Percentiles rank a stretch among this genome's conserved stretches.
Evolutionary conservation across 2,113 vertebrate genomes (phyloP).

Genomic region (Lipophrys pholis): DNA sequence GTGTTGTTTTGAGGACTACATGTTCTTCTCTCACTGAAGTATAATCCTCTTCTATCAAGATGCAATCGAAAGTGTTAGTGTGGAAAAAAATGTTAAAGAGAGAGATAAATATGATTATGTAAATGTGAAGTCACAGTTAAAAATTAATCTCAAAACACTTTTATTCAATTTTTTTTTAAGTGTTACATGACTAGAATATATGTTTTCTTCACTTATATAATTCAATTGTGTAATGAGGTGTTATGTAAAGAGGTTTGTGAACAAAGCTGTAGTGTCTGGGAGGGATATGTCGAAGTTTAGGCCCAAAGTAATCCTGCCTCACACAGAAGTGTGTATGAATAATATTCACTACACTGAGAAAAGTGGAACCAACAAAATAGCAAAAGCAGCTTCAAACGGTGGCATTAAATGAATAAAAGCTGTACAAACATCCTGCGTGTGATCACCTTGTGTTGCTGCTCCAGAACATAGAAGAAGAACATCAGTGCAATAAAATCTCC

Average conservation of each 20-base stretch:
- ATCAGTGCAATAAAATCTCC: not conserved
- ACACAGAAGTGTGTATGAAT: constrained; percentile 62
- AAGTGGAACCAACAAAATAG: too few relatives aligned
- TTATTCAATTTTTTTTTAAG: not conserved
- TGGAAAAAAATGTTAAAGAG: not conserved
- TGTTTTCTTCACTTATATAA: constrained; percentile 32
- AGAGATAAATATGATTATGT: not conserved
- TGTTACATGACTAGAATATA: constrained; percentile 5
- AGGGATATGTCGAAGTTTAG: constrained; percentile 63
- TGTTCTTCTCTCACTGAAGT: too few relatives aligned
- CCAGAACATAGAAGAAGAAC: not conserved
- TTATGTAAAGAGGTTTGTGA: constrained; percentile 69
- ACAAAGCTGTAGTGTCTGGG: constrained; percentile 61
- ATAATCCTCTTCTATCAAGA: too few relatives aligned
- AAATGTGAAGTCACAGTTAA: not conserved
- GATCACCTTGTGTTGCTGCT: not conserved
- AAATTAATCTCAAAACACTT: not conserved
- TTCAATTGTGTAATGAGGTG: constrained; percentile 15
- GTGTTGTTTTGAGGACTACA: too few relatives aligned
- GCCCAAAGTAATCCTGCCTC: constrained; percentile 72
- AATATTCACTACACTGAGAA: constrained; percentile 38
- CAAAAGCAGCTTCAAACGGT: constrained; percentile 11
- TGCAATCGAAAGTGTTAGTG: not conserved
- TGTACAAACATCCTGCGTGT: constrained; percentile 2
- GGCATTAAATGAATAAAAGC: constrained; percentile 18